Evolutionary conservation across 2,797 vertebrate genomes (phyloP).

Genomic region (Octomys mimax): DNA sequence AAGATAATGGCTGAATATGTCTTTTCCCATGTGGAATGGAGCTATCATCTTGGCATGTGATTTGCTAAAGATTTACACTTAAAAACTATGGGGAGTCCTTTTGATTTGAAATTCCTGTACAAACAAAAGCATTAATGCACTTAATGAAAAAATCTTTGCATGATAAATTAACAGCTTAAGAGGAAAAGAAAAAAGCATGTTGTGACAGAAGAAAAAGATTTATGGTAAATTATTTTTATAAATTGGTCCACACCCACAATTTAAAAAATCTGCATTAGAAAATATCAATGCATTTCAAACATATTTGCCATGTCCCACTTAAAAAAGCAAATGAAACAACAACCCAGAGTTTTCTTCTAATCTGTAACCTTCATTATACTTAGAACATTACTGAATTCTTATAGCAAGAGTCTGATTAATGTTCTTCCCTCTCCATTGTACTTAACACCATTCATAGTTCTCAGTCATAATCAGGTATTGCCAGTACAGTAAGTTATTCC

Average conservation of each 20-base stretch:
- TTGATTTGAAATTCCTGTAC: conserved; percentile 89
- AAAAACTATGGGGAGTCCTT: conserved; percentile 86
- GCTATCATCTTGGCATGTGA: conserved; percentile 87
- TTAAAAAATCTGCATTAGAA: conserved; percentile 94
- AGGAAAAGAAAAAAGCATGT: conserved; percentile 92
- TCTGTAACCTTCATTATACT: conserved; percentile 73
- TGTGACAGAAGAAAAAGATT: conserved; percentile 90
- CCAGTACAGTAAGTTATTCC: conserved; percentile 38
- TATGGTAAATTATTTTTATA: conserved; percentile 86
- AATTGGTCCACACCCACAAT: conserved; percentile 92
- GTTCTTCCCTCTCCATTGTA: conserved; percentile 47
- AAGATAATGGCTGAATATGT: conserved; percentile 69
- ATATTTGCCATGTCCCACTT: conserved; percentile 69
- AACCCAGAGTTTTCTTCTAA: conserved; percentile 89
- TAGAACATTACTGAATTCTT: conserved; percentile 73
- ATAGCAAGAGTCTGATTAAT: conserved; percentile 66
- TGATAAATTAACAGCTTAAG: conserved; percentile 94
- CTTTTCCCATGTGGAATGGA: conserved; percentile 83
- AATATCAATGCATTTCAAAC: conserved; percentile 86
- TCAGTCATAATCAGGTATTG: conserved; percentile 64
- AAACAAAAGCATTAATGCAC: conserved; percentile 91
- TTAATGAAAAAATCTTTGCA: conserved; percentile 90
- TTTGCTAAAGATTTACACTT: conserved; percentile 87
- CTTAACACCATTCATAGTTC: conserved; percentile 57
- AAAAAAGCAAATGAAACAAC: conserved; percentile 64